phyloP scores from a whole-genome alignment of 2,888 invertebrate species.

The Hypolimnas misippus region DNA sequence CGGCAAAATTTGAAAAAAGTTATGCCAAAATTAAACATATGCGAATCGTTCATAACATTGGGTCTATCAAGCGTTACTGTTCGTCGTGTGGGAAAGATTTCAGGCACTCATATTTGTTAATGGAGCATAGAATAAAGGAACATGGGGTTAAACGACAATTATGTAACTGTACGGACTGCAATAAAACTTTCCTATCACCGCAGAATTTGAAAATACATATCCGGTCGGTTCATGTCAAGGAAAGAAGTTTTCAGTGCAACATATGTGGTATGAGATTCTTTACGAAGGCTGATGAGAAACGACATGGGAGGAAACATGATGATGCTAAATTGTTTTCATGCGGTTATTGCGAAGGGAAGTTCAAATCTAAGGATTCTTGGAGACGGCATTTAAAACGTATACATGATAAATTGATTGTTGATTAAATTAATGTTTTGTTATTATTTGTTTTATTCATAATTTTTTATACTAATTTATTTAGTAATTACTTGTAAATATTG shows the following conservation, averaged over 20 bases:
- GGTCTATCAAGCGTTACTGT: constrained; percentile 42
- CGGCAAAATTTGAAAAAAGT: constrained; percentile 46
- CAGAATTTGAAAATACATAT: constrained; percentile 54
- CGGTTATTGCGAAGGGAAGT: constrained; percentile 51
- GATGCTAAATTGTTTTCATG: constrained; percentile 54
- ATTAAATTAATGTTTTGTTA: constrained; percentile 4
- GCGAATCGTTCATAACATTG: constrained; percentile 25
- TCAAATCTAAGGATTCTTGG: constrained; percentile 58
- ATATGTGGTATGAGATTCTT: constrained; percentile 57
- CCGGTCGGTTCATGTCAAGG: constrained; percentile 53
- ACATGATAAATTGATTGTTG: constrained; percentile 41
- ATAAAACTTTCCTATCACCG: constrained; percentile 49
- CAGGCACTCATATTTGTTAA: constrained; percentile 45
- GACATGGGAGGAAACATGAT: constrained; percentile 59
- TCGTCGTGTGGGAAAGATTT: constrained; percentile 50
- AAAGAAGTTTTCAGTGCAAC: constrained; percentile 52
- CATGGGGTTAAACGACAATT: constrained; percentile 51
- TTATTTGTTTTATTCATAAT: constrained; percentile 10
- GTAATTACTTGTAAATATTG: too few species aligned
- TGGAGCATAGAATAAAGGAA: constrained; percentile 50
- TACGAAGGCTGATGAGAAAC: constrained; percentile 51
- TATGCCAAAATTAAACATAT: constrained; percentile 44
- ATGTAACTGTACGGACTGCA: constrained; percentile 52
- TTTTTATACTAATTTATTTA: background rate
- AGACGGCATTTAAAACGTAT: constrained; percentile 55